Conservation (phyloP, 1,140 invertebrate species). For the Plectrocnemia conspersa region DNA sequence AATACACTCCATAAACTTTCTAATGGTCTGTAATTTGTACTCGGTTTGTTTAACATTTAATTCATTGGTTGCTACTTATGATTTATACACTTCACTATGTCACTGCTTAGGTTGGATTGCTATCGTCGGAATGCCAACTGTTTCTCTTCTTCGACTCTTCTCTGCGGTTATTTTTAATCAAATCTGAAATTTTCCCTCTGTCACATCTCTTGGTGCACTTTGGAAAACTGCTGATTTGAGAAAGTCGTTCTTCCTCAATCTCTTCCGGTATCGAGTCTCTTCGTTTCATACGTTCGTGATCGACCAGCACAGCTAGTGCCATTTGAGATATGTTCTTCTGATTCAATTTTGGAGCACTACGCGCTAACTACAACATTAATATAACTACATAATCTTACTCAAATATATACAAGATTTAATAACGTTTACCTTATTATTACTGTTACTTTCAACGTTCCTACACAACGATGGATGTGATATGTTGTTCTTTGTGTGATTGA, state of each 20-base stretch:
- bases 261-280: slow-evolving; percentile 52
- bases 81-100: no score
- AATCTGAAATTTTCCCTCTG: slow-evolving; percentile 41
- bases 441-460: slow-evolving; percentile 38
- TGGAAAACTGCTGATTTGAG: slow-evolving; percentile 23
- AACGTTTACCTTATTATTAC: slow-evolving; percentile 30
- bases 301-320: slow-evolving; percentile 46
- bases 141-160: slow-evolving; percentile 44
- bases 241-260: slow-evolving; percentile 43
- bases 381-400: slow-evolving; percentile 2
- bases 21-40: no score
- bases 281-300: slow-evolving; percentile 43
- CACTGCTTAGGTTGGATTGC: slow-evolving; percentile 44
- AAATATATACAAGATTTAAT: slow-evolving; percentile 10
- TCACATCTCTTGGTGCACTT: slow-evolving; percentile 34
- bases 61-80: no score
- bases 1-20: no score
- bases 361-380: slow-evolving; percentile 46
- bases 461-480: slow-evolving; percentile 49
- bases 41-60: no score
- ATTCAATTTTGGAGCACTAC: slow-evolving; percentile 58
- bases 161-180: slow-evolving; percentile 44
- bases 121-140: slow-evolving; percentile 53
- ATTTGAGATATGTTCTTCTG: slow-evolving; percentile 57
- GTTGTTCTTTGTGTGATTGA: slow-evolving; percentile 53